Base-by-base conservation (phyloP, 2,888 invertebrate genomes). In the Allygus modestus region DNA sequence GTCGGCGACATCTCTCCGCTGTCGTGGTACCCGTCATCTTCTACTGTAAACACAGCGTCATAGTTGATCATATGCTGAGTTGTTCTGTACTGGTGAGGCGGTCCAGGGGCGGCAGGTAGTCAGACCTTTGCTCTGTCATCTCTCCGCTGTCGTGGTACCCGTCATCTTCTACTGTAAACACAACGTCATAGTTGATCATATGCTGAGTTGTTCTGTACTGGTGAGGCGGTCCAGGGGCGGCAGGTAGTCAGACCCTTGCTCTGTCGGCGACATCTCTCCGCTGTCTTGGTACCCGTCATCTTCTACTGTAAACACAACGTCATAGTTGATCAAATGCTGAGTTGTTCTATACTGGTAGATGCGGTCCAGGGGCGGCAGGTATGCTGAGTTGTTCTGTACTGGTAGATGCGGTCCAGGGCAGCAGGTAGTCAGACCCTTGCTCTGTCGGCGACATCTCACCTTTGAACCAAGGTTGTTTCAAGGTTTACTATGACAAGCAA, bases 151-250 rank as follows among this genome's bases (percentile, higher is more conserved):
- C 69, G 4, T 69, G 69, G 69, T 61, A 61, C 11, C 75, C 9
- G 41, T 77, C 77, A 51, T 77, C 77, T 26, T 77, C 77, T 51
- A 77, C 77, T 77, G 77, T 17, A 17, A 75, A 77, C 51, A 77
- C 26, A 43, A 46, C n/a, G n/a, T 9, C 46, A 46, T 1, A 15
- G 15, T 12, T 1, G 15, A 12, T 46, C 46, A 46, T 15, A 4
- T 7, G 37, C 9, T 7, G 37, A 37, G 37, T 37, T 7, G 37
- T 28, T 20, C 41, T 41, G 23, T 43, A 75, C 75, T 43, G 43
- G 75, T 43, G 23, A 75, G 43, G 15, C 77, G 28, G 7, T 77
- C 77, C 20, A 41, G 12, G 37, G 41, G 43, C 9, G 73, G 73
- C 33, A 77, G 15, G 54, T 77, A 51, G 51, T 77, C 77, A 7